A percentile compares a stretch with the other conserved stretches of the same genome.
Evolutionary conservation across 2,113 vertebrate species (phyloP).

Genomic region (Anseranas semipalmata): DNA sequence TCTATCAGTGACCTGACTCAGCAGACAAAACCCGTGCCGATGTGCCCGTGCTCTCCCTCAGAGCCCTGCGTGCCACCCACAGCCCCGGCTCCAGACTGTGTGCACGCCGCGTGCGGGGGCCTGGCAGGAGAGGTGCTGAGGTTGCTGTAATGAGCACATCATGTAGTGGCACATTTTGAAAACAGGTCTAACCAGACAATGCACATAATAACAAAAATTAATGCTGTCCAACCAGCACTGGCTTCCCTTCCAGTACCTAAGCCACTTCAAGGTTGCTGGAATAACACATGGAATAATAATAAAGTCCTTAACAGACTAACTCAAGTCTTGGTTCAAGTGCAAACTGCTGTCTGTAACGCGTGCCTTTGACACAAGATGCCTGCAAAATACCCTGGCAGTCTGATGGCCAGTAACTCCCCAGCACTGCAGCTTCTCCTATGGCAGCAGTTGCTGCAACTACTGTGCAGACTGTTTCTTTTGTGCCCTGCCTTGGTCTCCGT

Average conservation of each 20-base stretch:
- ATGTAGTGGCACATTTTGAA: conserved; percentile 57
- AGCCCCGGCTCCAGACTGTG: neutral
- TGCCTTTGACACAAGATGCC: neutral
- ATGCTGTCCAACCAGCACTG: conserved; percentile 9
- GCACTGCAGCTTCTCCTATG: neutral
- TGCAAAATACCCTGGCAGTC: neutral
- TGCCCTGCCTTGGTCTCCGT: neutral
- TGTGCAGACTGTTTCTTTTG: neutral
- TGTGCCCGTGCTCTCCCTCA: neutral
- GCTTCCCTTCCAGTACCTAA: conserved; percentile 49
- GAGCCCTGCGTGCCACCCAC: accelerated
- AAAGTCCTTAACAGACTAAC: neutral
- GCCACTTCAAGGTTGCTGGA: conserved; percentile 15
- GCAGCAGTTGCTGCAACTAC: neutral
- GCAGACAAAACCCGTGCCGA: neutral
- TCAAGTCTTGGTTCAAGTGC: neutral
- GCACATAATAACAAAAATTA: conserved; percentile 36
- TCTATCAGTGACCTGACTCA: neutral
- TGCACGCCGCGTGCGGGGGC: neutral
- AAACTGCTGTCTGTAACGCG: neutral
- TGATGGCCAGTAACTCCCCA: neutral
- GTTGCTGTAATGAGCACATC: conserved; percentile 28
- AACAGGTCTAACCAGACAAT: conserved; percentile 69
- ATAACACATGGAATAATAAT: neutral
- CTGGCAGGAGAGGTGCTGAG: conserved; percentile 22